Base-by-base conservation (phyloP, 1,140 invertebrate species). In the Protaetia brevitarsis region DNA sequence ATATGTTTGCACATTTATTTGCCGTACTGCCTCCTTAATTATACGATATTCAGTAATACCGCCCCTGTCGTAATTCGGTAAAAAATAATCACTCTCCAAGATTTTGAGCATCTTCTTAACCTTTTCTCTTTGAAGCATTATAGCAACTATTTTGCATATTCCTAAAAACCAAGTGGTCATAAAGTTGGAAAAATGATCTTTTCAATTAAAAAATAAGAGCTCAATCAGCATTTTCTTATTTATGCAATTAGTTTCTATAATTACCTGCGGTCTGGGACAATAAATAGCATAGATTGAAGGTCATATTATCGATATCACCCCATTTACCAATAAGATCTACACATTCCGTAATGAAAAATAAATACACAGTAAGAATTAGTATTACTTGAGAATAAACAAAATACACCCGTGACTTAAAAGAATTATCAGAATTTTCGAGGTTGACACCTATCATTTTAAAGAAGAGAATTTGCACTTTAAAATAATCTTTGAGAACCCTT, bases 191-290 rank as follows among this genome's bases (percentile, higher is more conserved):
- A n/a, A n/a, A n/a, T n/a, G n/a, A n/a, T n/a, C n/a, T n/a, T n/a
- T n/a, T n/a, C n/a, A n/a, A n/a, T n/a, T n/a, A n/a, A n/a, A n/a
- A n/a, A n/a, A n/a, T n/a, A n/a, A n/a, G n/a, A n/a, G n/a, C n/a
- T n/a, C n/a, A n/a, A n/a, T n/a, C n/a, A n/a, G n/a, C n/a, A n/a
- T n/a, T n/a, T n/a, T n/a, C 34, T n/a, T 36, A 36, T n/a, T 56
- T 23, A 10, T 23, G 26, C 26, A 56, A 16, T 34, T 7, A 23
- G 6, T 56, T 4, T 10, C 19, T 6, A 16, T 5, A 56, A 0
- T 64, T 64, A 62, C 67, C 68, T 37, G 66, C 28, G 36, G 65
- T 4, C 30, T 67, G 65, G 6, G 63, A 61, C 4, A 67, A 16
- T 16, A 37, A 31, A 28, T 64, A 69, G 19, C 65, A 64, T 2